Evolutionary conservation across 1,140 invertebrate species (phyloP).

Genomic region (Ctenoplectra terminalis): DNA sequence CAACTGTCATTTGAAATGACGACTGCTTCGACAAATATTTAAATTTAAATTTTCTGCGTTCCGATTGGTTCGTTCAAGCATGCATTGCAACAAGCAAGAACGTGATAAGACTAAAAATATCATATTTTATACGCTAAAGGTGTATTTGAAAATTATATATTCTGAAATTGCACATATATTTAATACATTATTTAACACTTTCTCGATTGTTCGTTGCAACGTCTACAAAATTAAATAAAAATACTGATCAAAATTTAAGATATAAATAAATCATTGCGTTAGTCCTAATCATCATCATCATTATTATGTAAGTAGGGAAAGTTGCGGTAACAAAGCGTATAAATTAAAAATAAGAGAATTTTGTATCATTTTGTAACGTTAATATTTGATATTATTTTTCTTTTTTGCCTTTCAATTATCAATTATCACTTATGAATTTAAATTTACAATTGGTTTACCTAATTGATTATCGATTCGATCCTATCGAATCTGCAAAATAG

Average conservation of each 20-base stretch:
- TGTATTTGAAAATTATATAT: not conserved
- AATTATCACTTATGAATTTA: not conserved
- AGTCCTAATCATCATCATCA: too few relatives aligned
- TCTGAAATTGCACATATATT: not conserved
- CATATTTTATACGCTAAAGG: not conserved
- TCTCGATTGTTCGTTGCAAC: not conserved
- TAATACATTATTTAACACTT: not conserved
- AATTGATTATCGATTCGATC: not conserved
- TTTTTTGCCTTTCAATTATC: not conserved
- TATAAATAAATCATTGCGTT: not conserved
- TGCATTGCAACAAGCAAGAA: constrained; percentile 21
- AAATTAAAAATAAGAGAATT: not conserved
- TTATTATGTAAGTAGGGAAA: not conserved
- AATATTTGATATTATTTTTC: not conserved
- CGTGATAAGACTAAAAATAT: constrained; percentile 32
- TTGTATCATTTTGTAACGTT: not conserved
- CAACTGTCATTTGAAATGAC: constrained; percentile 45
- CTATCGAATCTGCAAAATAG: not conserved
- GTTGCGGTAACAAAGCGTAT: not conserved
- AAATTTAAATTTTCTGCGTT: constrained; percentile 42
- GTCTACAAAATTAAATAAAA: too few relatives aligned
- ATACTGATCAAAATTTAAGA: not conserved
- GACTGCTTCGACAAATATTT: constrained; percentile 1
- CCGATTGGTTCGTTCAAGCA: constrained; percentile 27
- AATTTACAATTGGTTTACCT: not conserved